Evolutionary conservation across 2,113 vertebrate genomes (phyloP).

Genomic region (Actenoides lindsayi): DNA sequence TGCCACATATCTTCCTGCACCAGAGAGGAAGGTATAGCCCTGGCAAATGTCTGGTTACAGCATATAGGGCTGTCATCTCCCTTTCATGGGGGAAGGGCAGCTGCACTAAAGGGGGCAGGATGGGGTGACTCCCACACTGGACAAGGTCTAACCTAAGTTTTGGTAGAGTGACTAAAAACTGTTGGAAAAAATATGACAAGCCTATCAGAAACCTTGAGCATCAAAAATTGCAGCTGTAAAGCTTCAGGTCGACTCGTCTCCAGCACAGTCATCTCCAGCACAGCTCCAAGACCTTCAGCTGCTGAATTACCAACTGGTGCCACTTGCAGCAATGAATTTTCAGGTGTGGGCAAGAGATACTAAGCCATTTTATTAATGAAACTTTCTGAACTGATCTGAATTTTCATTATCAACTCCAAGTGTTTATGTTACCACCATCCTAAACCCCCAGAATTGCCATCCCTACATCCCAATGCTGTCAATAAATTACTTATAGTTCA

Average conservation of each 20-base stretch:
- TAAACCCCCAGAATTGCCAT: neutral
- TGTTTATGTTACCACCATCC: neutral
- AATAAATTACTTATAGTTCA: neutral
- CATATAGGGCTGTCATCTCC: neutral
- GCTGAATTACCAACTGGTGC: neutral
- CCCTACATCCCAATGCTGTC: neutral
- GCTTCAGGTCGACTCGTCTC: neutral
- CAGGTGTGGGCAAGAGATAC: neutral
- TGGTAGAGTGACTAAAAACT: neutral
- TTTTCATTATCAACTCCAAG: neutral
- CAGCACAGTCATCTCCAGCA: rapidly evolving
- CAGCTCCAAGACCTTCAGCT: neutral
- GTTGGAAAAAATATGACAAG: neutral
- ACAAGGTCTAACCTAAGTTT: neutral
- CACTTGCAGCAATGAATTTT: neutral
- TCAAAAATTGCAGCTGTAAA: neutral
- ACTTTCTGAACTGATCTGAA: neutral
- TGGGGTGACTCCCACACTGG: neutral
- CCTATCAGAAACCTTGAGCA: neutral
- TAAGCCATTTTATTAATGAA: neutral
- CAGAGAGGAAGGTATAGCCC: neutral
- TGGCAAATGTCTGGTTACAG: rapidly evolving
- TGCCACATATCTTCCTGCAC: neutral
- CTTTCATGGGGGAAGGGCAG: neutral
- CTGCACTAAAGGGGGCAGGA: neutral